phyloP scores from a whole-genome alignment of 37 sponge, comb jelly and placozoan genomes.

The Tethya wilhelma region DNA sequence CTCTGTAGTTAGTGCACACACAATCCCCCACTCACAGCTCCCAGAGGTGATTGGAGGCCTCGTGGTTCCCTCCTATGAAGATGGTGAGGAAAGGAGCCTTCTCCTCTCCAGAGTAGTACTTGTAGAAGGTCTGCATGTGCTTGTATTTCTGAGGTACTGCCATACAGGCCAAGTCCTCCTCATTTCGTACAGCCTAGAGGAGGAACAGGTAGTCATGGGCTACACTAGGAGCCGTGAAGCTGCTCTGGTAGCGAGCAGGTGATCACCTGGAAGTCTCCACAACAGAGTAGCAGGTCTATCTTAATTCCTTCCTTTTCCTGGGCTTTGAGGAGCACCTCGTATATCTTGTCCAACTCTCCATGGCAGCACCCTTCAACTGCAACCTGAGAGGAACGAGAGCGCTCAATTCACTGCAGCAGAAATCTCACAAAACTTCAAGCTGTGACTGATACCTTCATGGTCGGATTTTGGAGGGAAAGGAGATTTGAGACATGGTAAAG shows the following conservation, averaged over 20 bases:
- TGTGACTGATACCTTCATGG: no score
- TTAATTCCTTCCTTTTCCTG: conserved; percentile 75
- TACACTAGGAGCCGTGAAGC: no score
- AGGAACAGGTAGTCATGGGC: background rate
- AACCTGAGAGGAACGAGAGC: conserved; percentile 46
- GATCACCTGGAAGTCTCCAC: conserved; percentile 98
- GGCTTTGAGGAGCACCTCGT: conserved; percentile 56
- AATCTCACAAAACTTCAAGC: no score
- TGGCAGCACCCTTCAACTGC: conserved; percentile 97
- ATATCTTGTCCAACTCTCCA: conserved; percentile 94
- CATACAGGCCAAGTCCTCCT: conserved; percentile 85
- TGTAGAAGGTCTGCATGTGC: conserved; percentile 84
- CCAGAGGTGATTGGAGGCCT: conserved; percentile 91
- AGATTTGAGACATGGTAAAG: no score
- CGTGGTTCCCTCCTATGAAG: conserved; percentile 98
- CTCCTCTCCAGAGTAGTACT: conserved; percentile 91
- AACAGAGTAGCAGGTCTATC: conserved; percentile 92
- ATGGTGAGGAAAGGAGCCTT: conserved; percentile 89
- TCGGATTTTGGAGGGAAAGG: no score
- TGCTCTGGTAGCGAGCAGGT: background rate
- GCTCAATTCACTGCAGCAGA: no score
- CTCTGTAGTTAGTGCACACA: background rate
- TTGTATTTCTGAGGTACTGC: conserved; percentile 88
- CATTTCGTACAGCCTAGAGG: conserved; percentile 85
- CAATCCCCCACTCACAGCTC: conserved; percentile 79